Conservation (phyloP, 2,888 invertebrate genomes). For the Elegia similella region DNA sequence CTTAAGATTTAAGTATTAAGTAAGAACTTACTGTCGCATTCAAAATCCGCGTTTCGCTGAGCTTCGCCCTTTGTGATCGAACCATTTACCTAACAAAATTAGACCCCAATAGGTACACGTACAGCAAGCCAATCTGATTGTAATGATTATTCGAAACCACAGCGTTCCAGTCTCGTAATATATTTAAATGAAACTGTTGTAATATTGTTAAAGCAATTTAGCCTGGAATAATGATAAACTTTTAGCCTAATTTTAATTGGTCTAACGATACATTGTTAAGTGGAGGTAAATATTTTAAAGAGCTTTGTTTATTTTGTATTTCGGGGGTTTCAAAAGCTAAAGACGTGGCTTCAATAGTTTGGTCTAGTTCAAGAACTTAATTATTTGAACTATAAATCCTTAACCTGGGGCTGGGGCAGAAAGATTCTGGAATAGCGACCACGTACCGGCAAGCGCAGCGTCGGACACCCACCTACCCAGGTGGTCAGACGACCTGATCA, state of each 20-base stretch:
- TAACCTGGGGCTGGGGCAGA: too few species aligned
- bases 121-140: not conserved
- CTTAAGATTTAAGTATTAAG: too few species aligned
- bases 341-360: not conserved
- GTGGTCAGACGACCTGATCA: too few species aligned
- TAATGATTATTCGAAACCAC: conserved; percentile 8
- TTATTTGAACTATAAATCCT: not conserved
- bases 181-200: not conserved
- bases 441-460: too few species aligned
- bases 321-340: not conserved
- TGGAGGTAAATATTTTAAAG: not conserved
- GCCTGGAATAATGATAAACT: not conserved
- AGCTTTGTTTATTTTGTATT: not conserved
- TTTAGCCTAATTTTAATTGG: not conserved
- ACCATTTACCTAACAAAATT: not conserved
- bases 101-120: not conserved
- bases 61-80: not conserved
- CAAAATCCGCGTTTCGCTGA: too few species aligned
- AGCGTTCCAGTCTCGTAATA: not conserved
- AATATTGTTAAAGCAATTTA: not conserved
- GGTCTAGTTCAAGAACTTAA: not conserved
- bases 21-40: too few species aligned
- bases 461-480: too few species aligned
- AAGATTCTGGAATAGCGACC: too few species aligned
- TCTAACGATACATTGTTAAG: not conserved